Conservation (phyloP, 2,888 invertebrate genomes). For the Acleris sparsana region DNA sequence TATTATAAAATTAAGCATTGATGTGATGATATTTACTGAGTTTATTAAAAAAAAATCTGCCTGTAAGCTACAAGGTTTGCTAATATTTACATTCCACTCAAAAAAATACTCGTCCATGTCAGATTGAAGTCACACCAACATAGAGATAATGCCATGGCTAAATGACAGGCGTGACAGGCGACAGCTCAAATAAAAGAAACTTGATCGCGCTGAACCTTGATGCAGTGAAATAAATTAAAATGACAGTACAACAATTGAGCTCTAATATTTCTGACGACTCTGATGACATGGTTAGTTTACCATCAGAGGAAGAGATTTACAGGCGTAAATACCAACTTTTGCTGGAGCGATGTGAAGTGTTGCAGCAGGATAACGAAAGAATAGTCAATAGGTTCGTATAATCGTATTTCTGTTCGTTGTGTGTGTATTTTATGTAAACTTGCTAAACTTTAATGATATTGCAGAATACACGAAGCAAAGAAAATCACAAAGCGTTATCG, state of each 20-base stretch:
- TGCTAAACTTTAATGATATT: slow-evolving; percentile 48
- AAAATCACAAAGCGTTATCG: slow-evolving; percentile 86
- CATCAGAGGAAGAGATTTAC: slow-evolving; percentile 86
- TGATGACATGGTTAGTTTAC: slow-evolving; percentile 81
- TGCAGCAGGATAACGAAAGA: slow-evolving; percentile 91
- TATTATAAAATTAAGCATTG: too few relatives aligned
- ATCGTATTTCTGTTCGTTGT: slow-evolving; percentile 57
- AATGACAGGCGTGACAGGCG: slow-evolving; percentile 47
- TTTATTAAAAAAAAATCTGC: too few relatives aligned
- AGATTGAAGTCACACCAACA: too few relatives aligned
- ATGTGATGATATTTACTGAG: too few relatives aligned
- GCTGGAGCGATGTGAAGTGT: slow-evolving; percentile 88
- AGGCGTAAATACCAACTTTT: slow-evolving; percentile 89
- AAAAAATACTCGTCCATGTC: too few relatives aligned
- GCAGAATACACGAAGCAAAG: slow-evolving; percentile 87
- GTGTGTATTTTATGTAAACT: slow-evolving; percentile 42
- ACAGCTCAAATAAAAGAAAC: slow-evolving; percentile 67
- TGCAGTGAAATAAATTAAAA: slow-evolving; percentile 82
- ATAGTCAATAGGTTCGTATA: slow-evolving; percentile 85
- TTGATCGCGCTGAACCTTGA: slow-evolving; percentile 74
- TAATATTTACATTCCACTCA: too few relatives aligned
- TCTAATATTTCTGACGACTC: slow-evolving; percentile 83
- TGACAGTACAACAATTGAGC: slow-evolving; percentile 82
- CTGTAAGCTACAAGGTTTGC: too few relatives aligned
- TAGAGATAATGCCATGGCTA: too few relatives aligned